Base-by-base conservation (phyloP, 2,888 invertebrate species). In the Mesochorus sp. region DNA sequence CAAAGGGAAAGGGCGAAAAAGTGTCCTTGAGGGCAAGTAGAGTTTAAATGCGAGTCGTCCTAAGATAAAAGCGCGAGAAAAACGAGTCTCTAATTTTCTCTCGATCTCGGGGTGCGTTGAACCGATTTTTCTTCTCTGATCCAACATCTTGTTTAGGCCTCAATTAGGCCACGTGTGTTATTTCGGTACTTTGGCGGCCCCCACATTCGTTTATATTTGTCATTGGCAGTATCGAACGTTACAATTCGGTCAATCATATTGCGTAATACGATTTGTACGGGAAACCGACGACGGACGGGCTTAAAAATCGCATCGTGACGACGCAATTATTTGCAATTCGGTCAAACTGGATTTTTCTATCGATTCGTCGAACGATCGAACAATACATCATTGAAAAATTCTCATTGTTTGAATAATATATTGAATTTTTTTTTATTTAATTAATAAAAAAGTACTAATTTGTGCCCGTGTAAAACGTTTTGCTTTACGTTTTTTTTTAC, bases 171-270 rank as follows among this genome's bases (percentile, higher is more conserved):
- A 68, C n/a, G n/a, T 71, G 79, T 80, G 78, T 81, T 82, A 82
- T 82, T 82, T 82, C 70, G 59, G 83, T 85, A n/a, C 84, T 77
- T 76, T 83, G 83, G 82, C 82, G n/a, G n/a, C n/a, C n/a, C n/a
- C 83, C 81, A 82, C 84, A 80, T 76, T 74, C 62, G 86, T 88
- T 91, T n/a, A 90, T 90, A 89, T 89, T 91, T 90, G 83, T 87
- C 86, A 85, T 89, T 90, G 90, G 90, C 90, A 88, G 86, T 86
- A 82, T 88, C 85, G 83, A 39, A 53, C n/a, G 51, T 31, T 17
- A 59, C 55, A 55, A 57, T 39, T 71, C 21, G 34, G 19, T 26
- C 24, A 28, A 53, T 77, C 70, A 70, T 76, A 66, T 61, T 42
- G 28, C 17, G 10, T 14, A 26, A 66, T 39, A 34, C 4, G 8